Evolutionary conservation across 2,888 invertebrate species (phyloP).

Genomic region (Formica aserva): DNA sequence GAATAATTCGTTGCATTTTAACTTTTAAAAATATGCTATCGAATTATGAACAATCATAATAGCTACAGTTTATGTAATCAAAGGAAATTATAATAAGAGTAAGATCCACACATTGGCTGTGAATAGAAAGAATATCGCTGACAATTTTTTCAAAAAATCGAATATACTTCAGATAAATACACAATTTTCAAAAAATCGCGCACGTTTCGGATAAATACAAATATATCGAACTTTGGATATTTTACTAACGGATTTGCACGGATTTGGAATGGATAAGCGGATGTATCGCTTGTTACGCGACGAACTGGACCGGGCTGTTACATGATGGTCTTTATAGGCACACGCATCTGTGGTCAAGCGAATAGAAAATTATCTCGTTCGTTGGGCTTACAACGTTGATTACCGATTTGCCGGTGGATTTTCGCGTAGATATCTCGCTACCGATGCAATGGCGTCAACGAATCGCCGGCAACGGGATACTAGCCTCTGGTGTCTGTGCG

Average conservation of each 20-base stretch:
- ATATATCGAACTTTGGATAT: background rate
- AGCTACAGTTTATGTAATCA: background rate
- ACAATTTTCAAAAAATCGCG: background rate
- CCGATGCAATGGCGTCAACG: conserved; percentile 54
- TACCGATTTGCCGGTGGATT: conserved; percentile 61
- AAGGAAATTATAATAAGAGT: background rate
- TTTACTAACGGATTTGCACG: background rate
- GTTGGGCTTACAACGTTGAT: conserved; percentile 66
- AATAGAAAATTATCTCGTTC: conserved; percentile 62
- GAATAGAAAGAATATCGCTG: background rate
- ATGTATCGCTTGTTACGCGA: conserved; percentile 9
- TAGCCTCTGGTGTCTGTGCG: conserved; percentile 53
- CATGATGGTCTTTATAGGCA: conserved; percentile 21
- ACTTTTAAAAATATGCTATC: background rate
- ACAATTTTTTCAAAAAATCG: background rate
- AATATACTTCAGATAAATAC: background rate
- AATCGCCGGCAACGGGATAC: conserved; percentile 57
- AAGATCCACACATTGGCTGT: background rate
- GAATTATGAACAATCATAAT: background rate
- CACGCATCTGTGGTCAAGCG: conserved; percentile 37
- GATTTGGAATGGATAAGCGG: background rate
- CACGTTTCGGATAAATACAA: background rate
- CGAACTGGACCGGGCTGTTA: background rate
- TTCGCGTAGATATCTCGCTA: conserved; percentile 59
- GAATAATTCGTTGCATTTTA: background rate